These are phyloP conservation scores for Excalfactoria chinensis DNA, from an alignment of 2,113 vertebrate species.

Conservation along the genomic window DNA sequence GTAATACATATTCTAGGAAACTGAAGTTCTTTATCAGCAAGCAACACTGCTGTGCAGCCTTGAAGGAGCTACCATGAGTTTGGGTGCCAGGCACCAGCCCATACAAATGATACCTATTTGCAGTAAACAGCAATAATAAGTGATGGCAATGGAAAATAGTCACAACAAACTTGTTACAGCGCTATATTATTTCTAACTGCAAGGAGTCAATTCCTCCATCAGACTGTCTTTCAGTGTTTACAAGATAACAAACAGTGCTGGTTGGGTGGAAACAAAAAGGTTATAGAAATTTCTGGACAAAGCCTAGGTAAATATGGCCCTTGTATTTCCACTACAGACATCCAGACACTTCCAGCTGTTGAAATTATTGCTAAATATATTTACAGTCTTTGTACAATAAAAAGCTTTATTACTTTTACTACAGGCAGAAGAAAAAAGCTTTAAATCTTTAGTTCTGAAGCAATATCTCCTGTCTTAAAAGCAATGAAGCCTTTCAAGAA, in stretches of 20 bases:
- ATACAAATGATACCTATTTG: background rate
- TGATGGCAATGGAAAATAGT: background rate
- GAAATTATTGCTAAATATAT: slow-evolving; percentile 79
- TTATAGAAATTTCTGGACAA: slow-evolving; percentile 53
- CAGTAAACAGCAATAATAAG: background rate
- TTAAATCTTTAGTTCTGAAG: slow-evolving; percentile 80
- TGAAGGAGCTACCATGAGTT: background rate
- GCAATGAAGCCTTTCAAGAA: slow-evolving; percentile 73
- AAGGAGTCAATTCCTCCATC: slow-evolving; percentile 1
- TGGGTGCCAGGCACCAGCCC: background rate
- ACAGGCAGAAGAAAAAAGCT: slow-evolving; percentile 70
- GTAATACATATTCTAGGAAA: background rate
- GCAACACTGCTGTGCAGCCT: background rate
- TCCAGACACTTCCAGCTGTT: slow-evolving; percentile 69
- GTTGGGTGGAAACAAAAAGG: background rate
- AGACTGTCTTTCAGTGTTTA: slow-evolving; percentile 36
- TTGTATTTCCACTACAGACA: slow-evolving; percentile 68
- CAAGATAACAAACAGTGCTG: slow-evolving; percentile 20
- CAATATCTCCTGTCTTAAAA: slow-evolving; percentile 75
- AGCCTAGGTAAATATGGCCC: slow-evolving; percentile 44
- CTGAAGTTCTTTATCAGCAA: background rate
- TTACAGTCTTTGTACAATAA: slow-evolving; percentile 77
- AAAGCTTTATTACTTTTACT: slow-evolving; percentile 79
- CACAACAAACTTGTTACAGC: background rate
- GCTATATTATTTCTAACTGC: background rate